These are phyloP conservation scores for Microcebus griseorufus DNA, from an alignment of 2,113 vertebrate species.

Conservation along the genomic window DNA sequence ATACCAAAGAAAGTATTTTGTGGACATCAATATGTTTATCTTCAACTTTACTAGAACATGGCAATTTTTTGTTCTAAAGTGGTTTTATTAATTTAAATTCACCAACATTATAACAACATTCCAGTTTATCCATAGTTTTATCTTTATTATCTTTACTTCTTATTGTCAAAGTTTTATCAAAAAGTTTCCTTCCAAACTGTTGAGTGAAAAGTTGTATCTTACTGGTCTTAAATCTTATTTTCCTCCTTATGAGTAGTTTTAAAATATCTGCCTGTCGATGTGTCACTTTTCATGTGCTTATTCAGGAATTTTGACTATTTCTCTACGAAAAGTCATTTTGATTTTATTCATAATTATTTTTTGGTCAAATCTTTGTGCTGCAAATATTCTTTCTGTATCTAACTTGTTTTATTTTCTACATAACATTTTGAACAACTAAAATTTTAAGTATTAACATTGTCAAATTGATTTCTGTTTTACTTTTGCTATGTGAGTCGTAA, in stretches of 20 bases:
- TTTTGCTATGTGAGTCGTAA: background rate
- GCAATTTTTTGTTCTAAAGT: background rate
- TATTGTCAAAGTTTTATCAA: background rate
- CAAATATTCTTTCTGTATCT: background rate
- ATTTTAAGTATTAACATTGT: background rate
- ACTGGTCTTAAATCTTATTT: background rate
- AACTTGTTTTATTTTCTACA: background rate
- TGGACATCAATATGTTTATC: background rate
- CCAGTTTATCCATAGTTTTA: background rate
- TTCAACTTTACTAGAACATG: background rate
- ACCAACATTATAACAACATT: background rate
- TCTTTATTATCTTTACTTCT: background rate
- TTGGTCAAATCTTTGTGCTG: background rate
- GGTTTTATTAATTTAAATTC: background rate
- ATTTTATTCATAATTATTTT: background rate
- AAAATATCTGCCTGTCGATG: background rate
- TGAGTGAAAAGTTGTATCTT: background rate
- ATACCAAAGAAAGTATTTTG: background rate
- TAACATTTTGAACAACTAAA: background rate
- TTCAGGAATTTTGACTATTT: background rate
- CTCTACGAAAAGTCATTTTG: background rate
- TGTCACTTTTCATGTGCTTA: background rate
- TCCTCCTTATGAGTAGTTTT: background rate
- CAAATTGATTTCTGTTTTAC: background rate
- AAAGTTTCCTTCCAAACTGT: background rate